Conservation (phyloP, 1,140 invertebrate genomes). For the Lucilia cuprina region DNA sequence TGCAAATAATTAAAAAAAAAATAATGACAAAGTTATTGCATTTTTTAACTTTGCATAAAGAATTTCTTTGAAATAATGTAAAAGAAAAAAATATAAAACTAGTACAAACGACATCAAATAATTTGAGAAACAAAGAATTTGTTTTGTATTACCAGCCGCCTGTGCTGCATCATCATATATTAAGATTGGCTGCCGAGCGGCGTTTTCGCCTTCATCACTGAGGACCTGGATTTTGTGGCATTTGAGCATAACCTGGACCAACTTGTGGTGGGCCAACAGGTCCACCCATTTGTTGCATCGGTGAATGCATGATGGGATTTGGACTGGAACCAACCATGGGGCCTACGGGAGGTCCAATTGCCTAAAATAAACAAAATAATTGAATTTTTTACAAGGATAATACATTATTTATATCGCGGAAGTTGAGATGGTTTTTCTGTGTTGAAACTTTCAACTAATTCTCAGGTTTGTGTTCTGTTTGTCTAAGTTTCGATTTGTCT, state of each 20-base stretch:
- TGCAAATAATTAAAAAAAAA: not conserved
- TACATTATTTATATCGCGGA: no score
- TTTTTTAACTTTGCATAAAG: not conserved
- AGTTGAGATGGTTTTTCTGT: conserved; percentile 15
- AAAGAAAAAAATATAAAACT: not conserved
- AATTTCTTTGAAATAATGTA: not conserved
- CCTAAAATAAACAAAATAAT: conserved; percentile 37
- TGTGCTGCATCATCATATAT: conserved; percentile 36
- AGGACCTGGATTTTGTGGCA: conserved; percentile 54
- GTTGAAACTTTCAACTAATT: not conserved
- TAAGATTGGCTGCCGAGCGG: conserved; percentile 49
- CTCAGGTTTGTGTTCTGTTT: no score
- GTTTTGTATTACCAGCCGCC: conserved; percentile 16
- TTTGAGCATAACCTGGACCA: conserved; percentile 47
- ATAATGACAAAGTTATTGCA: not conserved
- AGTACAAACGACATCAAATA: not conserved
- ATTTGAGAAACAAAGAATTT: not conserved
- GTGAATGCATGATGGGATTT: conserved; percentile 67
- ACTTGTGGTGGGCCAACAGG: conserved; percentile 39
- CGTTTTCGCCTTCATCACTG: conserved; percentile 63
- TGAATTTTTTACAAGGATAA: conserved; percentile 29
- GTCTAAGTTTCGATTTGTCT: no score
- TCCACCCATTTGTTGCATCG: conserved; percentile 60
- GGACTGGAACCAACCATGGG: conserved; percentile 63
- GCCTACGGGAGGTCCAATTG: conserved; percentile 53